Conservation (phyloP, 2,113 vertebrate genomes). For the Pterocles gutturalis region DNA sequence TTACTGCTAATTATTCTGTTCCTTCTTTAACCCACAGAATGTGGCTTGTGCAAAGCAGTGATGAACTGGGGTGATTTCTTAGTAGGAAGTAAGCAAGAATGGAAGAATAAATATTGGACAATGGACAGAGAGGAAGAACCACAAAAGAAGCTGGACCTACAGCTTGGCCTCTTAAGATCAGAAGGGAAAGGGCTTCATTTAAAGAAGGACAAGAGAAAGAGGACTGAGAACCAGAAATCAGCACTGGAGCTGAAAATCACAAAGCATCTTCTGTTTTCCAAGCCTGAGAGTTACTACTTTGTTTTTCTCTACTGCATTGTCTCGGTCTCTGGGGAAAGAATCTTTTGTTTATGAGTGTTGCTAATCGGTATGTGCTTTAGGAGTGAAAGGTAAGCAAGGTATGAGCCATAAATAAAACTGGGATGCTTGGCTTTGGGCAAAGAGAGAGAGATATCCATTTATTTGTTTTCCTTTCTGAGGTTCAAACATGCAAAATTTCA, state of each 20-base stretch:
- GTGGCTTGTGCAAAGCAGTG: background rate
- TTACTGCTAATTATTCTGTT: background rate
- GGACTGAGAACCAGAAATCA: background rate
- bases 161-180: background rate
- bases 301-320: background rate
- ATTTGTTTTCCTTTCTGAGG: background rate
- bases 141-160: background rate
- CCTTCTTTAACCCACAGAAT: background rate
- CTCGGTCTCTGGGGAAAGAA: background rate
- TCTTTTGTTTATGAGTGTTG: background rate
- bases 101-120: background rate
- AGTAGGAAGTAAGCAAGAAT: background rate
- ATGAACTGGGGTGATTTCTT: conserved; percentile 5
- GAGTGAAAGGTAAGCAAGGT: background rate
- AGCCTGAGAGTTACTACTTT: background rate
- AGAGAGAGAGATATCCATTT: background rate
- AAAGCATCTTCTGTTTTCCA: background rate
- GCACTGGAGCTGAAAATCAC: background rate
- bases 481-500: background rate
- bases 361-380: background rate
- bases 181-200: background rate
- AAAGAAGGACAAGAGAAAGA: background rate
- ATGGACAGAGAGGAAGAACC: background rate
- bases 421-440: background rate
- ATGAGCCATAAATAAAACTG: background rate